These are phyloP conservation scores for Urocyon cinereoargenteus DNA, from an alignment of 2,797 vertebrate species.

Conservation along the genomic window DNA sequence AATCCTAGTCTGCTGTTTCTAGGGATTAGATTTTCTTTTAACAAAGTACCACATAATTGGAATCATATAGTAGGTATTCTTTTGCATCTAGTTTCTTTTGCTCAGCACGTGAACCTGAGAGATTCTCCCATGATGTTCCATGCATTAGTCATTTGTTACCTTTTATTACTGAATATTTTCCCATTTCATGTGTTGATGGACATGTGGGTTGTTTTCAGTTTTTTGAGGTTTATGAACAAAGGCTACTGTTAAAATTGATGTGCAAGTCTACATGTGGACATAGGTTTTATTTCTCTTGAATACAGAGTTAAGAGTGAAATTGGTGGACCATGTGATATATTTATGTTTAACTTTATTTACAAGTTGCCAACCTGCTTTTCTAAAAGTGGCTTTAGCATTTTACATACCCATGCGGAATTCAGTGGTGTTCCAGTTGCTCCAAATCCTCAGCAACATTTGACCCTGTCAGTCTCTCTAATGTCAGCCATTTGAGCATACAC, in stretches of 20 bases:
- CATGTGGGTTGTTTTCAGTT: neutral
- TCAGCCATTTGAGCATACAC: neutral
- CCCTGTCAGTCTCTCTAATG: neutral
- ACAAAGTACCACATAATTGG: neutral
- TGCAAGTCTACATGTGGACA: neutral
- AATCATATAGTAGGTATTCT: neutral
- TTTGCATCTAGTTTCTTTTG: neutral
- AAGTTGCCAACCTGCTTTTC: neutral
- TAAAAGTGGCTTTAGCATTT: neutral
- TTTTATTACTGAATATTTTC: neutral
- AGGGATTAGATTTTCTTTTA: neutral
- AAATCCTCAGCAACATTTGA: neutral
- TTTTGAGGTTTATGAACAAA: neutral
- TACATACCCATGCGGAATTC: neutral
- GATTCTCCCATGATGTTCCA: neutral
- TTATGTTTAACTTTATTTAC: neutral
- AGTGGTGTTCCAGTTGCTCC: neutral
- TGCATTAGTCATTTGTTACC: neutral
- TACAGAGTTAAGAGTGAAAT: neutral
- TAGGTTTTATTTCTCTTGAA: neutral
- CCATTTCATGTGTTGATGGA: neutral
- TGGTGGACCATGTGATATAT: neutral
- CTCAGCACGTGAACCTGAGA: neutral
- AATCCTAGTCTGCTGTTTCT: neutral
- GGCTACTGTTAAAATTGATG: neutral